Conservation (phyloP, 2,113 vertebrate genomes). For the Apteryx mantelli region DNA sequence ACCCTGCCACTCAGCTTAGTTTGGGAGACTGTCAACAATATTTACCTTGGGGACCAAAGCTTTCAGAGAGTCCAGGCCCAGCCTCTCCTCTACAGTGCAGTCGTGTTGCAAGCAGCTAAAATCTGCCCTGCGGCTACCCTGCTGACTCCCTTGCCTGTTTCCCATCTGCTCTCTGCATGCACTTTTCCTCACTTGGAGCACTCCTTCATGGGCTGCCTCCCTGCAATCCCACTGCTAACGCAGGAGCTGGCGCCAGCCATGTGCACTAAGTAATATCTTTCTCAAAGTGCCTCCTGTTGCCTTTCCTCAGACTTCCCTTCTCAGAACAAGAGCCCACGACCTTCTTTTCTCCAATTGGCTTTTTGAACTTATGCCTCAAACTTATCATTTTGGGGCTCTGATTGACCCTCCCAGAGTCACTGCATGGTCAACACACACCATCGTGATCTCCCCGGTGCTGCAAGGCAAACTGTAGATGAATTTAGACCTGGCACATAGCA, state of each 20-base stretch:
- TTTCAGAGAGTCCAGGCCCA: background rate
- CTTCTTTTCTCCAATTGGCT: background rate
- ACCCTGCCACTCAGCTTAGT: background rate
- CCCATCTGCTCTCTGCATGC: background rate
- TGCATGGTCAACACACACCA: background rate
- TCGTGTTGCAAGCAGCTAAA: background rate
- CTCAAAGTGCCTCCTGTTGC: background rate
- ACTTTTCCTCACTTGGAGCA: background rate
- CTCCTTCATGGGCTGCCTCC: background rate
- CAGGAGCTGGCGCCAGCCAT: background rate
- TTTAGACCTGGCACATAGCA: background rate
- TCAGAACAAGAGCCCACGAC: background rate
- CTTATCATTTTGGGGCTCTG: background rate
- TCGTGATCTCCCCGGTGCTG: background rate
- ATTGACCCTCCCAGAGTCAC: background rate
- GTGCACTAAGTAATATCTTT: rapidly evolving
- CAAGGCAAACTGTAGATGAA: background rate
- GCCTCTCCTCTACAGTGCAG: background rate
- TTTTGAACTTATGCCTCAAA: rapidly evolving
- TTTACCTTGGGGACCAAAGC: background rate
- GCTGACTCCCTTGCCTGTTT: background rate
- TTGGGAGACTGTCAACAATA: background rate
- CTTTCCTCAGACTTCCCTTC: background rate
- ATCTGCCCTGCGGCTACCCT: background rate
- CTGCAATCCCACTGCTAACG: background rate